phyloP scores from a whole-genome alignment of 2,113 vertebrate genomes.

The Prunella himalayana region DNA sequence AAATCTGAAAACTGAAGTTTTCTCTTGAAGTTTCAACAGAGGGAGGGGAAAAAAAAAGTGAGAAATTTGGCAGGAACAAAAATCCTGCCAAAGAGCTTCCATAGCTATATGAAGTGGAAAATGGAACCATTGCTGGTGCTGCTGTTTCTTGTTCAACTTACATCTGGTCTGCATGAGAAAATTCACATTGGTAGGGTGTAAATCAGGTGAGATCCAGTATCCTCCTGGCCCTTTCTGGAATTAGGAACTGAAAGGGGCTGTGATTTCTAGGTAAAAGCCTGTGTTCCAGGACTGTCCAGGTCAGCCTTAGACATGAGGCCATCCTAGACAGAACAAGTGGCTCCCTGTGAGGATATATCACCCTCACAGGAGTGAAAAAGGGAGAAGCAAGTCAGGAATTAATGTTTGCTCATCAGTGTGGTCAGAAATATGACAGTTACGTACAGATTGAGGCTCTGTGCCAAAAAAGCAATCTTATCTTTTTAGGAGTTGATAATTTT shows the following conservation, averaged over 20 bases:
- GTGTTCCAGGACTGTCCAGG: background rate
- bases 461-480: background rate
- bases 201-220: background rate
- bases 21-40: background rate
- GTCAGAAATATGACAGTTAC: background rate
- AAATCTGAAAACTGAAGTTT: conserved; percentile 11
- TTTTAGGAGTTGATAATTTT: background rate
- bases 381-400: background rate
- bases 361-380: background rate
- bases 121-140: background rate
- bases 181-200: background rate
- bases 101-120: background rate
- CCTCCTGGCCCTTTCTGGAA: background rate
- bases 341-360: background rate
- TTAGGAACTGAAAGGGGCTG: background rate
- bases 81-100: background rate
- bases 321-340: background rate
- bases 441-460: background rate
- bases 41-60: background rate
- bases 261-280: background rate
- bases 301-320: background rate
- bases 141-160: background rate
- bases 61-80: conserved; percentile 5
- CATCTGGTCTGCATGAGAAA: background rate
- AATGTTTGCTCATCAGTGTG: background rate